Base-by-base conservation (phyloP, 2,797 vertebrate genomes). In the Manis crassicaudata region DNA sequence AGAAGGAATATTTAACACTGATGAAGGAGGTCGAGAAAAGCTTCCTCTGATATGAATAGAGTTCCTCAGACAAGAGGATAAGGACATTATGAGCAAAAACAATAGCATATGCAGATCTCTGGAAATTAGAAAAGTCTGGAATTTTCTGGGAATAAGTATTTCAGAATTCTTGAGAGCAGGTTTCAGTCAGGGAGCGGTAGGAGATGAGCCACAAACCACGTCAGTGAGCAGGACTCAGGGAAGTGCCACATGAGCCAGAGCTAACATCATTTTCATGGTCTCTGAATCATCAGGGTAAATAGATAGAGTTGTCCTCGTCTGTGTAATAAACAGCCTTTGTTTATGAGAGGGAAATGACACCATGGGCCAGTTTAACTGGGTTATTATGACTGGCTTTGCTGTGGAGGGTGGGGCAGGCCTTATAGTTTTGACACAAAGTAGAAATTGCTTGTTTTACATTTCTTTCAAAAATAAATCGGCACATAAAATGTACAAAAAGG, bases 241-340 rank as follows among this genome's bases (percentile, higher is more conserved):
- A 88, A 79, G 17, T 17, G 6, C 72, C 23, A 7, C 16, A 29
- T 85, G 90, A 96, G 86, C 88, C 46, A 75, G 79, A 56, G 18
- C 25, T 29, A 73, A 84, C 91, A 82, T 60, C 35, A 43, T 67
- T 72, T 82, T 77, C 72, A 89, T 58, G 35, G 67, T 79, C 84
- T 96, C 80, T 93, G 95, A 96, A 40, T 96, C 95, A 95, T 90
- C 62, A 2, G 14, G 52, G 54, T 54, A n/a, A 32, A 23, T 2
- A 46, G 52, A 35, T 20, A 54, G 25, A 80, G 79, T 14, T 60
- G 23, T 65, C 20, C 50, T 80, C 7, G 29, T 90, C 79, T 62
- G 32, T 58, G 58, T 63, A 60, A 72, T 29, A 84, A 90, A 62
- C 70, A 94, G 10, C 35, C 75, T 94, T 97, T 96, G 79, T 94